Base-by-base conservation (phyloP, 2,797 vertebrate genomes). In the Heteromormyrus szaboi region DNA sequence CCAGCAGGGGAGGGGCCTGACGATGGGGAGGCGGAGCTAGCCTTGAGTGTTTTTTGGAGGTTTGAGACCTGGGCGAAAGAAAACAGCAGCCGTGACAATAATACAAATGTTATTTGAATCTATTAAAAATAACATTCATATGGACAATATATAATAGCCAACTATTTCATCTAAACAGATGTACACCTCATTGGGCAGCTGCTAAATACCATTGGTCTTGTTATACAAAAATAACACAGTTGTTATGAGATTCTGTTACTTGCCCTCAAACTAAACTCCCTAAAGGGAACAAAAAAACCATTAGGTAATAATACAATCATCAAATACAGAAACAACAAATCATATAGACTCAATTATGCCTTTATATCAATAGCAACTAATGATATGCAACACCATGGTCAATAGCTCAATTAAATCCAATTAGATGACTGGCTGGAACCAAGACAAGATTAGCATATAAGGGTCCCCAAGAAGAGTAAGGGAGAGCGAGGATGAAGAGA, bases 1-100 rank as follows among this genome's bases (percentile, higher is more conserved):
- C 98, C 98, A 0, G 97, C 98, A 0, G 98, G 97, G 92, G 96
- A 94, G 22, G 96, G 96, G 76, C 96, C 96, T 87, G 96, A 96
- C 0, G 96, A 96, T 0, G 96, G 96, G 29, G 96, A 96, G 29
- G 96, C 95, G 0, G 96, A 95, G 0, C 97, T 99, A 89, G 98
- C 98, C 94, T 99, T 99, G 93, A 99, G 96, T 2, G 98, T 99
- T 95, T 99, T 99, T 93, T 99, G 98, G 92, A 99, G 96, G 93
- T 99, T 99, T 92, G 98, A 98, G 37, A 99, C 98, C 98, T 99
- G 93, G 89, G 90, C 85, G 0, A 51, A 72, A 68, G 89, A 86
- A 65, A 54, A 72, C 88, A 59, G 22, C 44, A 89, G 22, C 59
- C 83, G 14, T 56, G 56, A 29, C n/a, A 2, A 88, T 19, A 19